Percentiles rank a stretch among this genome's conserved stretches.
phyloP scores from a whole-genome alignment of 1,140 invertebrate genomes.

The Charaxes varanes region DNA sequence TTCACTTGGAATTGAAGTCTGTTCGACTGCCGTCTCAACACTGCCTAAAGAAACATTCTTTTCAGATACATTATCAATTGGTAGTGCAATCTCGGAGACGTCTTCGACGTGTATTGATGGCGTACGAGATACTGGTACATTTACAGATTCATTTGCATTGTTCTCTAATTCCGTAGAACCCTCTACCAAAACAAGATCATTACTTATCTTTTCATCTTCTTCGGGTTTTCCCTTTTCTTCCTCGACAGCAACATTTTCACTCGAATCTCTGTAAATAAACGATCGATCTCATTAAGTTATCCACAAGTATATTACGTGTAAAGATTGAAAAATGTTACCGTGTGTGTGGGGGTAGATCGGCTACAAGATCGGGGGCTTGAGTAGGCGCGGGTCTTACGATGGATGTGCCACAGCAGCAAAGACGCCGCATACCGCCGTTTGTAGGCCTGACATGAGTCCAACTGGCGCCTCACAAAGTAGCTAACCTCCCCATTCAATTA shows the following conservation, averaged over 20 bases:
- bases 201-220: conserved; percentile 10
- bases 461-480: conserved; percentile 46
- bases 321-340: conserved; percentile 41
- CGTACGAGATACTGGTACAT: conserved; percentile 29
- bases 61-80: conserved; percentile 35
- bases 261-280: conserved; percentile 51
- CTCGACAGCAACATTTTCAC: conserved; percentile 26
- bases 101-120: conserved; percentile 56
- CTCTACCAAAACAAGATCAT: conserved; percentile 3
- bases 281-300: too few species aligned
- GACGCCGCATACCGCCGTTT: conserved; percentile 61
- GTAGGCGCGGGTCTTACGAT: conserved; percentile 34
- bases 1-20: conserved; percentile 5
- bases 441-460: conserved; percentile 54
- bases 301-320: too few species aligned
- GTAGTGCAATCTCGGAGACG: conserved; percentile 35
- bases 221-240: conserved; percentile 17
- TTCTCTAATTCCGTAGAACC: conserved; percentile 3
- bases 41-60: conserved; percentile 22
- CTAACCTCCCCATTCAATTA: conserved; percentile 39
- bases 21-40: conserved; percentile 6
- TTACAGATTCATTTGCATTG: conserved; percentile 10
- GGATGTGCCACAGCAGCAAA: conserved; percentile 47
- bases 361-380: conserved; percentile 54
- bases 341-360: conserved; percentile 51